Conservation (phyloP, 2,113 vertebrate genomes). For the Scolopax mira region DNA sequence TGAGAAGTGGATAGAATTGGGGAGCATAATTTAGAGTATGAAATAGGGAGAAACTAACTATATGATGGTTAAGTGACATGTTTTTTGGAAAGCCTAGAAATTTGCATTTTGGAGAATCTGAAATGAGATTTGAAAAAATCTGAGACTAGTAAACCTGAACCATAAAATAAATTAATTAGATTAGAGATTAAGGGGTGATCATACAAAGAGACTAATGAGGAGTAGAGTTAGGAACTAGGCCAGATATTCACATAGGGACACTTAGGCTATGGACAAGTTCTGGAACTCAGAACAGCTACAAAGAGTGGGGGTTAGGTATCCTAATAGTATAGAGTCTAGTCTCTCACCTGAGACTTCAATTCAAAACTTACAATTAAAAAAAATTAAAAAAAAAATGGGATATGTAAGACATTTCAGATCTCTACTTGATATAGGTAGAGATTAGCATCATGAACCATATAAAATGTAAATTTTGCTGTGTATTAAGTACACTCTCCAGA, state of each 20-base stretch:
- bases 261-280: background rate
- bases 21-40: background rate
- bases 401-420: background rate
- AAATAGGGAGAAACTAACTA: background rate
- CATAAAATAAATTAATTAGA: constrained; percentile 64
- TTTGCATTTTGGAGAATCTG: background rate
- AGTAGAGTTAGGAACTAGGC: constrained; percentile 59
- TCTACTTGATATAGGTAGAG: background rate
- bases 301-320: background rate
- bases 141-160: background rate
- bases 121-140: constrained; percentile 30
- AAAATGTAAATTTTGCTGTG: background rate
- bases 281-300: constrained; percentile 21
- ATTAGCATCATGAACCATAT: background rate
- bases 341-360: background rate
- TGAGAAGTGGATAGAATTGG: background rate
- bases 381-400: background rate
- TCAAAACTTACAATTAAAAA: background rate
- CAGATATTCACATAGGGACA: constrained; percentile 15
- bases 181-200: constrained; percentile 46
- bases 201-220: constrained; percentile 25
- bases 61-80: background rate
- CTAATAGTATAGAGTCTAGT: background rate
- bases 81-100: background rate
- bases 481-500: background rate